These are phyloP conservation scores for Callitettix versicolor DNA, from an alignment of 1,140 invertebrate genomes.

Conservation along the genomic window DNA sequence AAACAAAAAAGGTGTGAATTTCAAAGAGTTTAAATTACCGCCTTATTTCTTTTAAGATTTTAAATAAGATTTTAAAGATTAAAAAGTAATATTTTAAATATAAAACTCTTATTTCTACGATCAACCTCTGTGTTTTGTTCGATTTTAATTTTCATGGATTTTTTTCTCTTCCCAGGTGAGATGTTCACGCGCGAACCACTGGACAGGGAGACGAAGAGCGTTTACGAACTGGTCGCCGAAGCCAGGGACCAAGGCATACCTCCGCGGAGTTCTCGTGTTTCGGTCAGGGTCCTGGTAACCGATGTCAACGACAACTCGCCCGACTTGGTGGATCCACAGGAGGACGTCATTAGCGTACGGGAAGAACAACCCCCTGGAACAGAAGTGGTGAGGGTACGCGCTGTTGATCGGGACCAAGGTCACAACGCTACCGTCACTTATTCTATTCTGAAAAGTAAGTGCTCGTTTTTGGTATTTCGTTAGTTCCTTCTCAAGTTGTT, in stretches of 20 bases:
- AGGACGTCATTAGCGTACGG: slow-evolving; percentile 74
- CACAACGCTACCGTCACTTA: slow-evolving; percentile 82
- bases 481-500: too few relatives aligned
- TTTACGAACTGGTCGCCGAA: slow-evolving; percentile 73
- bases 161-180: slow-evolving; percentile 52
- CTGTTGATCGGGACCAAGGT: slow-evolving; percentile 76
- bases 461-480: neutral
- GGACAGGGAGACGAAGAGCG: slow-evolving; percentile 67
- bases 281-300: slow-evolving; percentile 58
- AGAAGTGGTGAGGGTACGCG: slow-evolving; percentile 73
- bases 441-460: slow-evolving; percentile 63
- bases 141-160: too few relatives aligned
- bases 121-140: too few relatives aligned
- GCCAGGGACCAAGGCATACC: slow-evolving; percentile 76
- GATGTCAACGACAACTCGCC: slow-evolving; percentile 89
- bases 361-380: slow-evolving; percentile 78
- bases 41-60: too few relatives aligned
- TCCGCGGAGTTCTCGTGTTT: slow-evolving; percentile 56
- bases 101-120: too few relatives aligned
- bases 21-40: too few relatives aligned
- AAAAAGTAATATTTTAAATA: too few relatives aligned
- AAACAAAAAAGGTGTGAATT: too few relatives aligned
- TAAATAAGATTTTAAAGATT: too few relatives aligned
- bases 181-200: slow-evolving; percentile 69
- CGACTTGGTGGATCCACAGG: slow-evolving; percentile 75